phyloP scores from a whole-genome alignment of 2,888 invertebrate species.

The Azorinus chamasolen region DNA sequence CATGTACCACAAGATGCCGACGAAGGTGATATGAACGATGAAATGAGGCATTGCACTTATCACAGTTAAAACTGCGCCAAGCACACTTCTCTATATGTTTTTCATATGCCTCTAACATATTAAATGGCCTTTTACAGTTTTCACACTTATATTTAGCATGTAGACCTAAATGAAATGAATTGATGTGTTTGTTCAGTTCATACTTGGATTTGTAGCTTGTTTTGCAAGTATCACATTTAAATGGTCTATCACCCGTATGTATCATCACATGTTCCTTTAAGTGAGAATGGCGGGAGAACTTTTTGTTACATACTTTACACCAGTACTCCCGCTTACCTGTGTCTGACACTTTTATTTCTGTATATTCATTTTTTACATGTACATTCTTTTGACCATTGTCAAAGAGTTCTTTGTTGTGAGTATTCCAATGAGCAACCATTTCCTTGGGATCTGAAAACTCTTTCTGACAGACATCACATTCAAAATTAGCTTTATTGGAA shows the following conservation, averaged over 20 bases:
- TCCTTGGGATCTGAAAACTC: slow-evolving; percentile 31
- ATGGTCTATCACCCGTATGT: slow-evolving; percentile 4
- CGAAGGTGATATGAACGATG: slow-evolving; percentile 36
- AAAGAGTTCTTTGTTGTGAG: slow-evolving; percentile 10
- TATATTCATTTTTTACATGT: no score
- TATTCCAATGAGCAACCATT: slow-evolving; percentile 29
- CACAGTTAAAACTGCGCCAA: slow-evolving; percentile 20
- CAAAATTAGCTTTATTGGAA: slow-evolving; percentile 14
- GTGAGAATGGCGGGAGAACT: not conserved
- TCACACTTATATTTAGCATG: no score
- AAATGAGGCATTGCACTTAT: slow-evolving; percentile 35
- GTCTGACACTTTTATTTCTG: not conserved
- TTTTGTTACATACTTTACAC: slow-evolving; percentile 11
- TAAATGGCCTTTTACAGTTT: no score
- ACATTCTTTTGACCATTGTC: not conserved
- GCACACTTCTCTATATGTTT: no score
- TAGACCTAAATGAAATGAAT: no score
- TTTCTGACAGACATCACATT: slow-evolving; percentile 38
- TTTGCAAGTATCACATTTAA: slow-evolving; percentile 1
- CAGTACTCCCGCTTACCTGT: not conserved
- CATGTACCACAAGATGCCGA: slow-evolving; percentile 28
- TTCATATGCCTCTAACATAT: no score
- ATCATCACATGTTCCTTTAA: slow-evolving; percentile 3
- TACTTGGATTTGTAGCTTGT: slow-evolving; percentile 3
- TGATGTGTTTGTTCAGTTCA: no score